Base-by-base conservation (phyloP, 2,113 vertebrate species). In the Coturnix japonica region DNA sequence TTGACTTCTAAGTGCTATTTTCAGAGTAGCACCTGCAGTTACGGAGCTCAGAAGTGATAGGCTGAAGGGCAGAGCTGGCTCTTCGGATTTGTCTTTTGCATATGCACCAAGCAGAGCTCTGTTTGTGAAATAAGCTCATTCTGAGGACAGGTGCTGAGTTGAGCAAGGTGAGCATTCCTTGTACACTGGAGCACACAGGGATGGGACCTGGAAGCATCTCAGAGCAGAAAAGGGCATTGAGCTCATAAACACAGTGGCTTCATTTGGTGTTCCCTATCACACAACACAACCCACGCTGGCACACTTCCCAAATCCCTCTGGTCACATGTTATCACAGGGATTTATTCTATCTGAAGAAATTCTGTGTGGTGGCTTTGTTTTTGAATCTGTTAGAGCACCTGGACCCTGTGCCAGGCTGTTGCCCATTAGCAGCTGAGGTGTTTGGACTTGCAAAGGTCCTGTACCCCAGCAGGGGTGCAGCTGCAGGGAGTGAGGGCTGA, bases 71-170 rank as follows among this genome's bases (percentile, higher is more conserved):
- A 79, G 81, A 67, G 77, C 26, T 71, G 87, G 71, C 89, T 81
- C 82, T 85, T 87, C 30, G 37, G 51, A 61, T 85, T 93, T 89
- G 74, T 59, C 72, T 91, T 95, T 88, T 63, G 39, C 85, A 91
- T 57, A 82, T 71, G 75, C 44, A 56, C 3, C 25, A 88, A 33
- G 4, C 28, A 81, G 70, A 85, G 49, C 65, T 85, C 80, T 81
- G 72, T 91, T 90, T 81, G 44, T 39, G n/a, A 87, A 92, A 84
- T 54, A 83, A 94, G 37, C 43, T 28, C 39, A 33, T 80, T 51
- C 69, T 72, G 41, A 56, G 26, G 20, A 25, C 37, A 85, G 81
- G 26, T 73, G 81, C 77, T 74, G 91, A 63, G 44, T 44, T 90
- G 7, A 76, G 56, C 61, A 92, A 76, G 81, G 81, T 49, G 80